Base-by-base conservation (phyloP, 2,797 vertebrate species). In the Sylvia borin region DNA sequence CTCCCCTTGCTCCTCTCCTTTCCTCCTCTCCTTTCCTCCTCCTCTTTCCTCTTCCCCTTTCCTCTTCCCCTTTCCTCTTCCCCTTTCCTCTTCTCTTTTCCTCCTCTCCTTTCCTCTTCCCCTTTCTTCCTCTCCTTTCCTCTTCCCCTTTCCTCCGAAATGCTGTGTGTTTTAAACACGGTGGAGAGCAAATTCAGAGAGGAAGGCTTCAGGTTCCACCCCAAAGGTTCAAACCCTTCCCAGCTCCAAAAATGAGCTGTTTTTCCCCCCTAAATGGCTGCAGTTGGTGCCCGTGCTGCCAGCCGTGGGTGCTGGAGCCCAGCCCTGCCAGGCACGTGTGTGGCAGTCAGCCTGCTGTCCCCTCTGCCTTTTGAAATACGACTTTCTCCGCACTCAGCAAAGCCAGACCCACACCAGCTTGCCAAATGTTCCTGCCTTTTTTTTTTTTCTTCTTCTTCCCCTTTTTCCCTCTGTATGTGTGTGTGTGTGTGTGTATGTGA, bases 351-450 rank as follows among this genome's bases (percentile, higher is more conserved):
- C 72, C 67, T 61, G 78, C 79, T 76, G 50, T 50, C 55, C 68
- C 79, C 75, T 90, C 72, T 70, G 31, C 65, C 40, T 80, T 58
- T 10, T 10, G 26, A 50, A 53, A 54, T 42, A 31, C 0, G 0
- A 4, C 43, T 68, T 87, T 85, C 75, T 88, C 75, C 1, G 0
- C 75, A n/a, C 85, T 93, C 83, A 93, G 95, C 88, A 88, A 85
- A 92, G 77, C 83, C 83, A 94, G 94, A 90, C 88, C 94, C 74
- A 92, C 2, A 1, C 70, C 66, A 84, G 92, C 70, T 84, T 94
- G 92, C 92, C 92, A 94, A 95, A 86, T 92, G 88, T 92, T 95
- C 88, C 76, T 80, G 73, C 38, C 4, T 72, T 7, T 31, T 36
- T 43, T 61, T 24, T 26, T 38, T 13, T 55, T 24, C 17, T 36